phyloP scores from a whole-genome alignment of 2,888 invertebrate species.

The Drosophila lutescens region DNA sequence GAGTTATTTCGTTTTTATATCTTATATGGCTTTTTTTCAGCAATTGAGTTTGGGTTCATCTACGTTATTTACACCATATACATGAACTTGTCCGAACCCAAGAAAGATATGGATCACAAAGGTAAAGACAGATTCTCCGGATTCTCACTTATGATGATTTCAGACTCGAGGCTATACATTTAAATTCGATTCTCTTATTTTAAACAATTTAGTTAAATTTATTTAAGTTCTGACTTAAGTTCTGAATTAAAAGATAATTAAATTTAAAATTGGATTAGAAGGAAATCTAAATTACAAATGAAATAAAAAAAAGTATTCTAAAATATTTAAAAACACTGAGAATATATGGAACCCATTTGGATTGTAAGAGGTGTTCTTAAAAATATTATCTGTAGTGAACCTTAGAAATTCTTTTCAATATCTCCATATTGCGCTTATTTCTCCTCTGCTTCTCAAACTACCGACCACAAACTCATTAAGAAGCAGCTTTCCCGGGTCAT shows the following conservation, averaged over 20 bases:
- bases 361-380: too few relatives aligned
- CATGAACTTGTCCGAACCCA: slow-evolving; percentile 16
- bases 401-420: neutral
- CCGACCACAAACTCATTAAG: slow-evolving; percentile 19
- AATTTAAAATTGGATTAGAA: too few relatives aligned
- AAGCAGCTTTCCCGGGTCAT: slow-evolving; percentile 3
- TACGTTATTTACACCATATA: slow-evolving; percentile 61
- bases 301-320: neutral
- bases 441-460: too few relatives aligned
- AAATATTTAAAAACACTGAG: accelerated
- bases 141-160: slow-evolving; percentile 2
- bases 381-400: too few relatives aligned
- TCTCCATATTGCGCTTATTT: neutral
- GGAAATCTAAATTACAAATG: too few relatives aligned
- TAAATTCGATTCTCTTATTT: neutral
- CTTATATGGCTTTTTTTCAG: slow-evolving; percentile 7
- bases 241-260: too few relatives aligned
- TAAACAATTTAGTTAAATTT: neutral
- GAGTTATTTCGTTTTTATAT: neutral
- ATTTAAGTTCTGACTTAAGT: neutral
- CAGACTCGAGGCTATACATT: neutral
- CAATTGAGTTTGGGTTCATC: slow-evolving; percentile 58
- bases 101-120: neutral
- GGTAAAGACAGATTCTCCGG: neutral
- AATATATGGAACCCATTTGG: too few relatives aligned